Evolutionary conservation across 2,113 vertebrate genomes (phyloP), one percentile per base, ranked within the genome.

Genomic region (Colinus virginianus): DNA sequence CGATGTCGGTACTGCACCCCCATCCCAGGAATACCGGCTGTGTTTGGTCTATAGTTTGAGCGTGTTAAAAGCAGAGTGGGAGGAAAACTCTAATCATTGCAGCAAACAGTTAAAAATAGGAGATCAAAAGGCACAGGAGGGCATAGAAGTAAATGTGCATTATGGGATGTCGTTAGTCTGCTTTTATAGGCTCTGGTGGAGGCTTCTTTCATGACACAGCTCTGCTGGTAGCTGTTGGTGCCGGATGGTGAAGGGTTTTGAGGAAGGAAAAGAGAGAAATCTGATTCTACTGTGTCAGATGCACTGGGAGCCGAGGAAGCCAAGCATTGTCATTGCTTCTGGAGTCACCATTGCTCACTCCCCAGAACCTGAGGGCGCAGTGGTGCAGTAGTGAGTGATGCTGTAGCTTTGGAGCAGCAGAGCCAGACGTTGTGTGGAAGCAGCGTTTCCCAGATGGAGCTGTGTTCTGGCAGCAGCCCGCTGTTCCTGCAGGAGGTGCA

Each of bases 401-500:
- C 67, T 74, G 59, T 45, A 40, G 19, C 38, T 91, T 45, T 48
- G 38, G 55, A 34, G 0, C 2, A 74, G 49, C 68, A 77, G 72
- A 25, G 43, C 38, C 43, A 69, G 13, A 45, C 23, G 1, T 9
- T 34, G 45, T n/a, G 7, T 32, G 62, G 56, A 22, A 36, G 30
- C 53, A 70, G n/a, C 8, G 4, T 51, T 81, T 79, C 74, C 77
- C 66, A 62, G 4, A 30, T 9, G 26, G 59, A 68, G 38, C 42
- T 59, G 0, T n/a, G 26, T 64, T 25, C 69, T 64, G 68, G 46
- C 15, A 62, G 56, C 61, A 56, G 36, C 22, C 4, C 0, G 15
- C 25, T 84, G 14, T 0, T 42, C 78, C 5, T 34, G 43, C 53
- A 75, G 48, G 43, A 55, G 76, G 40, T 55, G 64, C 16, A 30